Evolutionary conservation across 2,797 vertebrate species (phyloP), one percentile per base, ranked within the genome.

Genomic region (Bovichtus variegatus): DNA sequence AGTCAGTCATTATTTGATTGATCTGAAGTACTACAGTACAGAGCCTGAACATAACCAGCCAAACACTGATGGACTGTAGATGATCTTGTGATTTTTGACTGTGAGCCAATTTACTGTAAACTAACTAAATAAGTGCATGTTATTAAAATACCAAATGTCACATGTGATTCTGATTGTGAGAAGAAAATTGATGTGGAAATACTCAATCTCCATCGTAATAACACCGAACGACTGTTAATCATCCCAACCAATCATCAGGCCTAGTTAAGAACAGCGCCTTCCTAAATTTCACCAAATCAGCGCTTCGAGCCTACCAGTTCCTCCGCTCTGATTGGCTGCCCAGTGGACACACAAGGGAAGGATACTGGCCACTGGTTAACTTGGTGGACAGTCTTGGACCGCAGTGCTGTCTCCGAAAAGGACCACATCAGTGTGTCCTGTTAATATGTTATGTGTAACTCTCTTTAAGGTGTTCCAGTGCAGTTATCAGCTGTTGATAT

Each of bases 391-490:
- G 77, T 74, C 49, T 27, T 10, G 0, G 47, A 6, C 9, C 31
- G 36, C 25, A 31, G 29, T 2, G 40, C 64, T 0, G 19, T 44
- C 40, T 75, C 44, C 40, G 0, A 63, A 34, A 49, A 53, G 70
- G 47, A 36, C 38, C 7, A 2, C 57, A 60, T 46, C 25, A 4
- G 5, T 51, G 41, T 16, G 54, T 34, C 67, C 86, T 82, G 93
- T 94, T 95, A 94, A 94, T 94, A 91, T 5, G 84, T 93, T 41
- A 92, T 89, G 86, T 89, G 87, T 87, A 90, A 92, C 83, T 89
- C 90, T 92, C 90, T 55, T 93, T 86, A 61, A 88, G 88, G 86
- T 94, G 92, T 92, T 93, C 93, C 90, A 92, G 89, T 93, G 71
- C 65, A 51, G 87, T 88, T 81, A 87, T 87, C 87, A 89, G 76